These are phyloP conservation scores for Lepidonotus clava DNA, from an alignment of 2,888 invertebrate genomes.

Conservation along the genomic window DNA sequence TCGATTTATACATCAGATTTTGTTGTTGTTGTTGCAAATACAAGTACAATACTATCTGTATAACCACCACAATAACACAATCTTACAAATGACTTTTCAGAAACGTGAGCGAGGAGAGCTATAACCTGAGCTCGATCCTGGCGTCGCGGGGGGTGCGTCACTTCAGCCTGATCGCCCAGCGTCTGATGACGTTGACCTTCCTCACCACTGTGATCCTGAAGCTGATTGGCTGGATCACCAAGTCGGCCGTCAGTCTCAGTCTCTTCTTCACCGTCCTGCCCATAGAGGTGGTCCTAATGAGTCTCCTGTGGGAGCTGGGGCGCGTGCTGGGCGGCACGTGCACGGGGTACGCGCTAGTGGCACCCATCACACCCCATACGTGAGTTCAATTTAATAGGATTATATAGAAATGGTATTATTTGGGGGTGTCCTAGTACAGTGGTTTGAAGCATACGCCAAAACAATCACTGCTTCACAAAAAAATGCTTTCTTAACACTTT, in stretches of 20 bases:
- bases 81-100: no score
- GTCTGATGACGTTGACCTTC: slow-evolving; percentile 74
- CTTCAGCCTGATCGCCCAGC: slow-evolving; percentile 77
- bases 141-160: slow-evolving; percentile 79
- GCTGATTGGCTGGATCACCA: slow-evolving; percentile 77
- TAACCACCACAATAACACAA: no score
- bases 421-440: no score
- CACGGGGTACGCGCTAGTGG: slow-evolving; percentile 79
- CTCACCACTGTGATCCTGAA: slow-evolving; percentile 72
- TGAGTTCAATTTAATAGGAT: no score
- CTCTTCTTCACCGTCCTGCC: slow-evolving; percentile 74
- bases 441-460: no score
- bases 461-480: no score
- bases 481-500: no score
- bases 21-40: no score
- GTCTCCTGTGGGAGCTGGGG: slow-evolving; percentile 77
- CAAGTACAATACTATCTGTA: no score
- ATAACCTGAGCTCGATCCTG: slow-evolving; percentile 76
- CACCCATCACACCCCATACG: slow-evolving; percentile 76
- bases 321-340: slow-evolving; percentile 79
- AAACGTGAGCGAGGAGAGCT: slow-evolving; percentile 52
- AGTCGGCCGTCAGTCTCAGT: slow-evolving; percentile 72
- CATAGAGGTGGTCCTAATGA: slow-evolving; percentile 73
- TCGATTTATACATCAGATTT: no score
- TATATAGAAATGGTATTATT: no score